A percentile compares a stretch with the other conserved stretches of the same genome.
Conservation (phyloP, 2,888 invertebrate species). For the Sclerodermus sp. region DNA sequence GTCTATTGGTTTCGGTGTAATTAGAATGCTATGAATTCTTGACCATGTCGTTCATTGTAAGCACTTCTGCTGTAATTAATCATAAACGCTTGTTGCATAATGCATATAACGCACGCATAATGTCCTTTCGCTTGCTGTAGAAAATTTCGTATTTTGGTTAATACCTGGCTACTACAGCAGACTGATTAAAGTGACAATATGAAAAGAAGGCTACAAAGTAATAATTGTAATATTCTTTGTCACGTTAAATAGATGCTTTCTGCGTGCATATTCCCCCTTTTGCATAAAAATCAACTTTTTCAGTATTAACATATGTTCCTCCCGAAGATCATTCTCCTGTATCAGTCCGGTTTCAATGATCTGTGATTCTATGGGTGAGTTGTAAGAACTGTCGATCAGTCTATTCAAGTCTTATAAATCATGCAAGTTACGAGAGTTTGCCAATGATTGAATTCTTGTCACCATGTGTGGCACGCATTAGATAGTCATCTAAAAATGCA, state of each 20-base stretch:
- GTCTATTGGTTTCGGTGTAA: no score
- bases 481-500: conserved; percentile 12
- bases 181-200: no score
- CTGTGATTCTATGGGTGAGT: conserved; percentile 12
- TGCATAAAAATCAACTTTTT: no score
- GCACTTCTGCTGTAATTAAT: background rate
- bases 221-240: no score
- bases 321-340: no score
- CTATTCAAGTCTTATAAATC: background rate
- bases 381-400: conserved; percentile 3
- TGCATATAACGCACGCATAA: background rate
- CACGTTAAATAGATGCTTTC: no score
- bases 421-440: no score
- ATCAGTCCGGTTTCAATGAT: conserved; percentile 2
- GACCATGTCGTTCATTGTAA: background rate
- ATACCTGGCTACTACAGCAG: no score
- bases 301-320: no score
- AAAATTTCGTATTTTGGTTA: background rate
- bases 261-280: no score
- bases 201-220: no score
- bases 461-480: conserved; percentile 8
- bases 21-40: background rate
- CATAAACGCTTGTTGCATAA: background rate
- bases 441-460: background rate
- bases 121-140: background rate